Percentiles rank a stretch among this genome's conserved stretches.
These are phyloP conservation scores for Atractosteus spatula DNA, from an alignment of 2,113 vertebrate genomes.

Conservation along the genomic window DNA sequence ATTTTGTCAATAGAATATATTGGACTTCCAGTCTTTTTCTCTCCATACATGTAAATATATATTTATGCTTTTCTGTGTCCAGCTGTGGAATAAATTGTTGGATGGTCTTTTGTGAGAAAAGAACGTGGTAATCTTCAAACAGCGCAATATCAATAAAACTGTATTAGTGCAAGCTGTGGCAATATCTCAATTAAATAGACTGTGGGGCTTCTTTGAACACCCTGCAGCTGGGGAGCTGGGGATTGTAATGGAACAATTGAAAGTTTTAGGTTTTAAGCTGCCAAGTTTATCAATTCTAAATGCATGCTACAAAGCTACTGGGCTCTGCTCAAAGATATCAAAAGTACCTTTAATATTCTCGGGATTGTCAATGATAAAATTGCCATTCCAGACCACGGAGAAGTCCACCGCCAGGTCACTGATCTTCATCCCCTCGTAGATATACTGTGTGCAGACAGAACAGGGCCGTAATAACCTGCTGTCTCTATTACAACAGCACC, in stretches of 20 bases:
- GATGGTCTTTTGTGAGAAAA: not conserved
- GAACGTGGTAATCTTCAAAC: not conserved
- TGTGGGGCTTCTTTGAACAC: not conserved
- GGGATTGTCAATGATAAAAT: conserved; percentile 96
- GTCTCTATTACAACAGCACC: not conserved
- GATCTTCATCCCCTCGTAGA: conserved; percentile 92
- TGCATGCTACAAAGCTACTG: not conserved
- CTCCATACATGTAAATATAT: not conserved
- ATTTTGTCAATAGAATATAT: too few species aligned
- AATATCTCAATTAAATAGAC: not conserved
- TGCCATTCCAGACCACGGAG: conserved; percentile 96
- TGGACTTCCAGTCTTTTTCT: too few species aligned
- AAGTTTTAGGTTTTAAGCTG: too few species aligned
- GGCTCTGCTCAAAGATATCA: too few species aligned
- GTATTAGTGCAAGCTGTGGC: too few species aligned
- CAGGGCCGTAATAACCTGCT: not conserved
- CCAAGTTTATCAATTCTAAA: not conserved
- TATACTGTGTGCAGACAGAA: conserved; percentile 70
- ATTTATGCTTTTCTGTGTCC: not conserved
- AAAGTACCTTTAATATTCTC: conserved; percentile 87
- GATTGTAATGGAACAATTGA: too few species aligned
- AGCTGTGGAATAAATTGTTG: conserved; percentile 14
- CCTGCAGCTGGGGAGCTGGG: too few species aligned
- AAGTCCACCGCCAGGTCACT: conserved; percentile 94
- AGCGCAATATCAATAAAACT: not conserved